phyloP scores from a whole-genome alignment of 2,888 invertebrate genomes.

The Dicyrtoma fusca region DNA sequence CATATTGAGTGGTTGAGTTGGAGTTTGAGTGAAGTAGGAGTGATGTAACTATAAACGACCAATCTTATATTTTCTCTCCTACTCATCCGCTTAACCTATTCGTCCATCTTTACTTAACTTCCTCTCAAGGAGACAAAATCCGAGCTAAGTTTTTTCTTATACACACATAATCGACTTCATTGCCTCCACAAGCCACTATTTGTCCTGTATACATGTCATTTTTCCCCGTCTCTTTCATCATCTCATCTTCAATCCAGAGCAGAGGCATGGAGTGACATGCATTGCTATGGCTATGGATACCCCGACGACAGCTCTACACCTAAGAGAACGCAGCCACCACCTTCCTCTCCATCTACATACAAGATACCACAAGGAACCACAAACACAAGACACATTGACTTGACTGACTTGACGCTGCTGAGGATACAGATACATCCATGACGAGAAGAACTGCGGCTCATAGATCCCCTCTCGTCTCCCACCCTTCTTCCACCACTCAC shows the following conservation, averaged over 20 bases:
- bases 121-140: constrained; percentile 13
- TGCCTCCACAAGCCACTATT: neutral
- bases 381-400: neutral
- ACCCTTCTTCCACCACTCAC: neutral
- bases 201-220: too few relatives aligned
- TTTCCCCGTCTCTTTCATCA: too few relatives aligned
- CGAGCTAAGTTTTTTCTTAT: neutral
- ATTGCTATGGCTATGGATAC: neutral
- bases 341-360: neutral
- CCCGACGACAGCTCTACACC: neutral
- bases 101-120: constrained; percentile 20
- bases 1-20: too few relatives aligned
- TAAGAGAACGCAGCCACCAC: neutral
- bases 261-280: too few relatives aligned
- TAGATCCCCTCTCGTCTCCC: neutral
- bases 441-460: neutral
- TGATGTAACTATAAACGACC: too few relatives aligned
- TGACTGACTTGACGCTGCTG: neutral
- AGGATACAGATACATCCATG: neutral
- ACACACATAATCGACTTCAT: constrained; percentile 17
- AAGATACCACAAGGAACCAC: neutral
- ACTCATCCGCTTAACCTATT: constrained; percentile 20
- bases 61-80: neutral
- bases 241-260: too few relatives aligned
- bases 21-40: too few relatives aligned